These are phyloP conservation scores for Chaetops frenatus DNA, from an alignment of 2,113 vertebrate genomes.

Conservation along the genomic window DNA sequence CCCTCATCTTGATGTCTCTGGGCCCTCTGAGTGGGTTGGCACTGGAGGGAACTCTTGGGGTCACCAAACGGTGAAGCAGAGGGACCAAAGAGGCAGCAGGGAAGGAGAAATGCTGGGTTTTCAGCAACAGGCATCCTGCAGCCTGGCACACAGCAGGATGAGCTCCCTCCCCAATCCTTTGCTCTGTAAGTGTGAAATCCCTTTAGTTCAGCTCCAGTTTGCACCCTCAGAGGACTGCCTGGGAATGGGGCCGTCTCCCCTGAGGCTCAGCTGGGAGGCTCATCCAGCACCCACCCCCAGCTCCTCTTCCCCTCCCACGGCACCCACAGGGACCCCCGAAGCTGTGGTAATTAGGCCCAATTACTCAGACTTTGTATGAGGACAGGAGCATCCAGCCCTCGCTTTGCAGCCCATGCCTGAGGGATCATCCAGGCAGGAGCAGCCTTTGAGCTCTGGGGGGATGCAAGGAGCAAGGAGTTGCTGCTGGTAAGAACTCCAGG, in stretches of 20 bases:
- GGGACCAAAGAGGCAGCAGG: neutral
- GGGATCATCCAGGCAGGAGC: neutral
- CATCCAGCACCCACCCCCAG: neutral
- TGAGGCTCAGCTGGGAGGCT: neutral
- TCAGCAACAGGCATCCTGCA: neutral
- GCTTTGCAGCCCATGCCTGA: neutral
- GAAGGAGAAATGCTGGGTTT: neutral
- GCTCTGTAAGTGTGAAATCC: neutral
- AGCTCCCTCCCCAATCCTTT: neutral
- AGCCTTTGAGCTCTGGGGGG: neutral
- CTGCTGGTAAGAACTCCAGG: neutral
- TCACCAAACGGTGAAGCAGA: neutral
- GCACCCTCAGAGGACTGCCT: neutral
- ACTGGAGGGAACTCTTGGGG: neutral
- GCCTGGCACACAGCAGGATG: neutral
- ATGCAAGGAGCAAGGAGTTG: neutral
- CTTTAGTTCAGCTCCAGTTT: constrained; percentile 11
- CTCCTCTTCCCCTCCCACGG: neutral
- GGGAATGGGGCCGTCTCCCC: neutral
- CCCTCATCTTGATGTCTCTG: neutral
- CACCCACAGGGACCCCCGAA: neutral
- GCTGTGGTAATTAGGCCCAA: neutral
- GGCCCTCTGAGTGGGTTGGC: neutral
- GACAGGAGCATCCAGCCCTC: neutral
- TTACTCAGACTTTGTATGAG: neutral